Percentiles rank a stretch among this genome's conserved stretches.
These are phyloP conservation scores for Campaea margaritaria DNA, from an alignment of 2,888 invertebrate genomes.

Conservation along the genomic window DNA sequence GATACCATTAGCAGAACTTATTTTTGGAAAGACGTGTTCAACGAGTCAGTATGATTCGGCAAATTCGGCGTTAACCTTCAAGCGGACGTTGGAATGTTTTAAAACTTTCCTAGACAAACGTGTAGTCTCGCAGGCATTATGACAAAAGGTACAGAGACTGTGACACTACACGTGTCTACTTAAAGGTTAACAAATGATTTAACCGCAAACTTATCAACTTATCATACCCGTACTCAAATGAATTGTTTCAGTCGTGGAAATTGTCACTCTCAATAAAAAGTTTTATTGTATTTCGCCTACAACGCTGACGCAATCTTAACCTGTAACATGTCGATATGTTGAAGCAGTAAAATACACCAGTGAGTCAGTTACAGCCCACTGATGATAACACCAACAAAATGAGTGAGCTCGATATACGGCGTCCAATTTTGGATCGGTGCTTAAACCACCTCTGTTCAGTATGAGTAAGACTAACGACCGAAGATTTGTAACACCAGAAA, in stretches of 20 bases:
- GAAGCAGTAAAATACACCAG: constrained; percentile 30
- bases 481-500: constrained; percentile 22
- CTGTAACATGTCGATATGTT: constrained; percentile 25
- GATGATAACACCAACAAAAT: constrained; percentile 35
- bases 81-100: too few species aligned
- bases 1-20: too few species aligned
- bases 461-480: constrained; percentile 42
- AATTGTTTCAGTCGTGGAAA: background rate
- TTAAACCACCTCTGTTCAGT: constrained; percentile 29
- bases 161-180: background rate
- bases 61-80: too few species aligned
- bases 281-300: constrained; percentile 8
- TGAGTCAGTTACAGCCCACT: constrained; percentile 44
- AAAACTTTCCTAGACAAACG: too few species aligned
- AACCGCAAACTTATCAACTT: background rate
- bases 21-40: too few species aligned
- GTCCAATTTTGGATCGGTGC: constrained; percentile 45
- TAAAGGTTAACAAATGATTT: background rate
- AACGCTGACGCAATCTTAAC: constrained; percentile 14
- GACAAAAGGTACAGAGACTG: too few species aligned
- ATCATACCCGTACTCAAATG: constrained; percentile 4
- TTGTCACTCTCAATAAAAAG: too few species aligned
- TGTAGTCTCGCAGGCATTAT: too few species aligned
- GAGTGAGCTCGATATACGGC: constrained; percentile 42
- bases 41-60: too few species aligned